phyloP scores from a whole-genome alignment of 2,797 vertebrate genomes.

The Sebastes hopkinsi region DNA sequence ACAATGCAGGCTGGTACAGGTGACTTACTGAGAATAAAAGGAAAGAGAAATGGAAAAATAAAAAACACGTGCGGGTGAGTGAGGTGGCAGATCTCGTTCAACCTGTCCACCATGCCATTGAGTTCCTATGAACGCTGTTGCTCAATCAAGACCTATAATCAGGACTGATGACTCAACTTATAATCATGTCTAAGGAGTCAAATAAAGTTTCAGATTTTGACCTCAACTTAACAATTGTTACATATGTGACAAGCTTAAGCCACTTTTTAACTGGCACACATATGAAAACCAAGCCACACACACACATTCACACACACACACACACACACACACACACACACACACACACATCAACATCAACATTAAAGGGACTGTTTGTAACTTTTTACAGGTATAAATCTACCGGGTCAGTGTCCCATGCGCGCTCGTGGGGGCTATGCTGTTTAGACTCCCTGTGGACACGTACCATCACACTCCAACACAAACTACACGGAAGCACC shows the following conservation, averaged over 20 bases:
- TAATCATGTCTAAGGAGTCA: neutral
- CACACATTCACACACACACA: neutral
- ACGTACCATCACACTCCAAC: no score
- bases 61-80: neutral
- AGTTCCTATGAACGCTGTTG: neutral
- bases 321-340: neutral
- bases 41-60: no score
- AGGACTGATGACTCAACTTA: neutral
- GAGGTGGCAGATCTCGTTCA: neutral
- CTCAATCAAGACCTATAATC: no score
- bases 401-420: no score
- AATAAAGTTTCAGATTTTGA: neutral
- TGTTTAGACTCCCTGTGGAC: no score
- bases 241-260: neutral
- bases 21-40: no score
- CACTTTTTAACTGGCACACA: neutral
- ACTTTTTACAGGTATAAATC: no score
- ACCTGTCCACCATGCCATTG: neutral
- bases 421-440: no score
- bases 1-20: no score
- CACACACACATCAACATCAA: neutral
- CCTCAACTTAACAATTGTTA: neutral
- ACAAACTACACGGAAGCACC: no score
- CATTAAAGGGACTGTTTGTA: no score
- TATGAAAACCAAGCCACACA: neutral